A percentile compares a stretch with the other conserved stretches of the same genome.
These are phyloP conservation scores for Xiphias gladius DNA, from an alignment of 2,113 vertebrate species.

Conservation along the genomic window DNA sequence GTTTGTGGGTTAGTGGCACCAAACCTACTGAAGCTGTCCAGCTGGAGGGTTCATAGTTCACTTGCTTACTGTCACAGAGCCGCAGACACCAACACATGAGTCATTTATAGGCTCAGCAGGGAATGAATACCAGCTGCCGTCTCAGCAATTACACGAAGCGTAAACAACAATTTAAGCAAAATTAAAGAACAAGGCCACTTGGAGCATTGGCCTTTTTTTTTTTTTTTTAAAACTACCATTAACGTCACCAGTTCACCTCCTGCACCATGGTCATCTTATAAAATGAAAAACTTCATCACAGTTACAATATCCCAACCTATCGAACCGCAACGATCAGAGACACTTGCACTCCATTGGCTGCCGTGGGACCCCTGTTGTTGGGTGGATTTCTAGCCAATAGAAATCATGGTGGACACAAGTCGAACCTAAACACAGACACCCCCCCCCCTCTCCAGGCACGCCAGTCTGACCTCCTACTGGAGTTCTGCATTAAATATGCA, in stretches of 20 bases:
- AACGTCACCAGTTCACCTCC: background rate
- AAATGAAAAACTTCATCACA: background rate
- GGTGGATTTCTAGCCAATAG: slow-evolving; percentile 65
- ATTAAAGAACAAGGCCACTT: too few species aligned
- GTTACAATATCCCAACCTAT: background rate
- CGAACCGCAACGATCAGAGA: slow-evolving; percentile 4
- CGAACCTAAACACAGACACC: slow-evolving; percentile 35
- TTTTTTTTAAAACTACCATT: background rate
- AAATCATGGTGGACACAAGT: slow-evolving; percentile 1
- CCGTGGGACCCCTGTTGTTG: slow-evolving; percentile 62
- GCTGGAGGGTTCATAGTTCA: slow-evolving; percentile 48
- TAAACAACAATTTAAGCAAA: slow-evolving; percentile 16
- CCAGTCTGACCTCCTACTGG: slow-evolving; percentile 55
- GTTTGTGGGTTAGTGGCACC: background rate
- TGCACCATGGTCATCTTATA: background rate
- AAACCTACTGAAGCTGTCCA: slow-evolving; percentile 10
- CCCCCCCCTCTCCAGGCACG: slow-evolving; percentile 16
- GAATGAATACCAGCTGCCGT: slow-evolving; percentile 34
- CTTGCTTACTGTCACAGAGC: slow-evolving; percentile 43
- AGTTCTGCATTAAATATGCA: slow-evolving; percentile 76
- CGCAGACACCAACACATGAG: slow-evolving; percentile 49
- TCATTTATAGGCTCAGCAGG: slow-evolving; percentile 51
- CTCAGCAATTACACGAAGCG: slow-evolving; percentile 32
- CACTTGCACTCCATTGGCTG: slow-evolving; percentile 59
- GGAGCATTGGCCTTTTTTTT: too few species aligned